These are phyloP conservation scores for Micronisus gabar DNA, from an alignment of 2,113 vertebrate genomes.

Conservation along the genomic window DNA sequence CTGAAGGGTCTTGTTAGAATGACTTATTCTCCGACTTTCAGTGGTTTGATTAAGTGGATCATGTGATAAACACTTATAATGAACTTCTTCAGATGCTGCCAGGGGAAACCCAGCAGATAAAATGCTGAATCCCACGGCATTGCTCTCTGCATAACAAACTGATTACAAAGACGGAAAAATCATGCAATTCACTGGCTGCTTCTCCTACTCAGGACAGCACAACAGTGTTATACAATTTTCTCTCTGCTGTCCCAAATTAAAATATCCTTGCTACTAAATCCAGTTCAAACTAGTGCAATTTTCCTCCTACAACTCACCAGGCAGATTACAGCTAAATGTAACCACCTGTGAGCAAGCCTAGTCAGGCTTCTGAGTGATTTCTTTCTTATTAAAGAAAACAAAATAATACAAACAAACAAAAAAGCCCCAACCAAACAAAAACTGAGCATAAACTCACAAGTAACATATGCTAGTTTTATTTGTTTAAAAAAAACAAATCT, in stretches of 20 bases:
- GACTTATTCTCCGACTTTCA: slow-evolving; percentile 70
- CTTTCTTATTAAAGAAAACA: not conserved
- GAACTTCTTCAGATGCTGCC: slow-evolving; percentile 73
- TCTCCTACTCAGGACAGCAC: slow-evolving; percentile 37
- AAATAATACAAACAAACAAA: not conserved
- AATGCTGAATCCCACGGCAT: slow-evolving; percentile 47
- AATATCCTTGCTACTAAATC: slow-evolving; percentile 2
- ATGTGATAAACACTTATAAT: slow-evolving; percentile 73
- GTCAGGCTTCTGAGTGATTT: not conserved
- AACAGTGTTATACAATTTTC: slow-evolving; percentile 43
- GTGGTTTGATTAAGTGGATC: slow-evolving; percentile 73
- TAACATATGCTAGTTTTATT: not conserved
- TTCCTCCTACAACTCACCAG: not conserved
- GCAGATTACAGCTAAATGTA: not conserved
- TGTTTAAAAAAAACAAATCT: not conserved
- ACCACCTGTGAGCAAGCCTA: not conserved
- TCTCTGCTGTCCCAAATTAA: slow-evolving; percentile 3
- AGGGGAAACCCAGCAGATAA: slow-evolving; percentile 68
- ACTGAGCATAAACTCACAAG: not conserved
- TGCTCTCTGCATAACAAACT: slow-evolving; percentile 56
- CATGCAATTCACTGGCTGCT: slow-evolving; percentile 34
- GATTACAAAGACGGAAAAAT: slow-evolving; percentile 46
- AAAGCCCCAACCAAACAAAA: not conserved
- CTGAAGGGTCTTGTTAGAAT: slow-evolving; percentile 71
- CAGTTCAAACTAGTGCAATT: slow-evolving; percentile 1